Evolutionary conservation across 2,888 invertebrate species (phyloP).

Genomic region (Heliconius cydno): DNA sequence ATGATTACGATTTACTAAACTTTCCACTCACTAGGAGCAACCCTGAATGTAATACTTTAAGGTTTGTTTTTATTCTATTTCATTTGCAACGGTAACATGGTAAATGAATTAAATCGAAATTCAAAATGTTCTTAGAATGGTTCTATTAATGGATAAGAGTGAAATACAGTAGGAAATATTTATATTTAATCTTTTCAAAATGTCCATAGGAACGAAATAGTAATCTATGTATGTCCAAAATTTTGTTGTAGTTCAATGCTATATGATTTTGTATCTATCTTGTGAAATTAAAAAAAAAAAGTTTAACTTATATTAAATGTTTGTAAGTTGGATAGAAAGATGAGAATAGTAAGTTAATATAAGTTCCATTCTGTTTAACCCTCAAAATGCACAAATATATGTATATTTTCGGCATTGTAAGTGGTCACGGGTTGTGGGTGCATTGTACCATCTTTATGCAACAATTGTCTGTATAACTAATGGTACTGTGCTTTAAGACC

Average conservation of each 20-base stretch:
- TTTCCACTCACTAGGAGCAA: neutral
- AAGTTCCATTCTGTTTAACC: neutral
- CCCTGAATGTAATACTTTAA: constrained; percentile 1
- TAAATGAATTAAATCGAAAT: constrained; percentile 5
- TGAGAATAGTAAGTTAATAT: neutral
- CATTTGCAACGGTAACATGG: constrained; percentile 23
- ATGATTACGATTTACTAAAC: neutral
- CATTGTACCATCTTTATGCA: constrained; percentile 41
- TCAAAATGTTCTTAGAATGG: neutral
- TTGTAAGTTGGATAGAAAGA: neutral
- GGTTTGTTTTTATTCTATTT: constrained; percentile 24
- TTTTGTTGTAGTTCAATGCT: no score
- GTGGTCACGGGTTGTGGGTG: constrained; percentile 28
- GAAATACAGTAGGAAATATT: neutral
- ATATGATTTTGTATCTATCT: no score
- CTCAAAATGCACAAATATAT: neutral
- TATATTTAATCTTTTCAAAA: neutral
- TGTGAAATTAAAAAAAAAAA: no score
- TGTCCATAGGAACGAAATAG: neutral
- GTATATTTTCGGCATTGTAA: neutral
- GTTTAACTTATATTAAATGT: no score
- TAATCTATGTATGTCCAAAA: neutral
- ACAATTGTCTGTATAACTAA: constrained; percentile 43
- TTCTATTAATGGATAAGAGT: neutral
- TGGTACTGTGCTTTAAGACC: constrained; percentile 45